A percentile compares a stretch with the other conserved stretches of the same genome.
These are phyloP conservation scores for Mormyrus iriodes DNA, from an alignment of 2,113 vertebrate species.

Conservation along the genomic window DNA sequence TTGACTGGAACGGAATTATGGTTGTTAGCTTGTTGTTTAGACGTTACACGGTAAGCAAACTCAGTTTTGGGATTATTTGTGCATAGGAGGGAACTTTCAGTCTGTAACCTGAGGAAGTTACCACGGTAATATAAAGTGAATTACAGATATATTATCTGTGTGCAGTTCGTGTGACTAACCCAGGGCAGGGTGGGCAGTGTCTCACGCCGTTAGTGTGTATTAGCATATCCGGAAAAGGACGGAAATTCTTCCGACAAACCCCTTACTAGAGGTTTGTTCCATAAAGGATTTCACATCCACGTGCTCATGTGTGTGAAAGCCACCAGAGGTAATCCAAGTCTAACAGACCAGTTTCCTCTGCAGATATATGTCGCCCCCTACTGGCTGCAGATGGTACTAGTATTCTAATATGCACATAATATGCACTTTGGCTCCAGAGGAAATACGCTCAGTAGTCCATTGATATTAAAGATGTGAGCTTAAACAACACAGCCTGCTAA, in stretches of 20 bases:
- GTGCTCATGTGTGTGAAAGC: no score
- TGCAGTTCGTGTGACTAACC: no score
- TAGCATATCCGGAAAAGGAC: no score
- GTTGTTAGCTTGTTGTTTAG: neutral
- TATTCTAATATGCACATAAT: neutral
- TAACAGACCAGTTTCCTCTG: neutral
- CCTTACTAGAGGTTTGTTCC: no score
- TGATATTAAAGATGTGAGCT: neutral
- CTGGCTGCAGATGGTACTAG: neutral
- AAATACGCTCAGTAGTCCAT: neutral
- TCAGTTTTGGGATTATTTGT: neutral
- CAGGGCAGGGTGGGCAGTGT: no score
- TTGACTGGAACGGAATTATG: neutral
- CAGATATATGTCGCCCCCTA: neutral
- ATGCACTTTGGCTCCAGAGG: neutral
- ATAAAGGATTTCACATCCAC: no score
- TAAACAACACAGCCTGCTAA: neutral
- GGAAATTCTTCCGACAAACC: no score
- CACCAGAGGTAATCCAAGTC: no score
- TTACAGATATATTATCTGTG: no score
- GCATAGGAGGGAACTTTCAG: neutral
- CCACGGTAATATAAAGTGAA: neutral
- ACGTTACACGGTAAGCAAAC: neutral
- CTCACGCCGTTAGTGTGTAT: no score
- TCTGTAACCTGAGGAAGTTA: neutral